These are phyloP conservation scores for Lemur catta DNA, from an alignment of 2,797 vertebrate species.

Conservation along the genomic window DNA sequence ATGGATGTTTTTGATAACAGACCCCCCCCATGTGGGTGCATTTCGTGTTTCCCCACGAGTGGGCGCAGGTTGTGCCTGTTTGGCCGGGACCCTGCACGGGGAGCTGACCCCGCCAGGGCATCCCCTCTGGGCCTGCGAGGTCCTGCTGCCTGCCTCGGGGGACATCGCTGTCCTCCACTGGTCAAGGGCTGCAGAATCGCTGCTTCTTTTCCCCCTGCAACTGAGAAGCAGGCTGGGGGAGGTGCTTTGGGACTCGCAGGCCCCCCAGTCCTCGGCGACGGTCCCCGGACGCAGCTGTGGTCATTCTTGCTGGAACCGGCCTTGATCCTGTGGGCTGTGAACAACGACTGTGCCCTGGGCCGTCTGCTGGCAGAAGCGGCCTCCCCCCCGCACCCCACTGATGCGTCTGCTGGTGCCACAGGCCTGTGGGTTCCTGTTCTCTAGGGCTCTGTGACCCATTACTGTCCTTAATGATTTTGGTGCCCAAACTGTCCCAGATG, in stretches of 20 bases:
- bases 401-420: background rate
- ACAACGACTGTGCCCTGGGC: background rate
- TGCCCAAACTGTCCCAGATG: background rate
- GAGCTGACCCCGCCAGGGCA: background rate
- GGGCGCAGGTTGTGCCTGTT: background rate
- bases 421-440: background rate
- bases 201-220: background rate
- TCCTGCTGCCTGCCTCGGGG: background rate
- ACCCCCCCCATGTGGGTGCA: background rate
- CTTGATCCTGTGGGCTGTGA: background rate
- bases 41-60: rapidly evolving
- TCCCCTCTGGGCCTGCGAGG: background rate
- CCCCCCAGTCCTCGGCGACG: rapidly evolving
- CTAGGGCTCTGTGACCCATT: background rate
- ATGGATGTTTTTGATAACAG: background rate
- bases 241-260: too few relatives aligned
- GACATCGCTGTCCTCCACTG: rapidly evolving
- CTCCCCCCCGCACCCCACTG: background rate
- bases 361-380: rapidly evolving
- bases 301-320: too few relatives aligned
- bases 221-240: background rate
- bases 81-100: background rate
- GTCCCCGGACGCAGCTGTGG: background rate
- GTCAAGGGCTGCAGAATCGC: background rate
- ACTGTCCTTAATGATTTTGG: background rate